A percentile compares a stretch with the other conserved stretches of the same genome.
Evolutionary conservation across 2,888 invertebrate genomes (phyloP).

Genomic region (Drosophila anomalata): DNA sequence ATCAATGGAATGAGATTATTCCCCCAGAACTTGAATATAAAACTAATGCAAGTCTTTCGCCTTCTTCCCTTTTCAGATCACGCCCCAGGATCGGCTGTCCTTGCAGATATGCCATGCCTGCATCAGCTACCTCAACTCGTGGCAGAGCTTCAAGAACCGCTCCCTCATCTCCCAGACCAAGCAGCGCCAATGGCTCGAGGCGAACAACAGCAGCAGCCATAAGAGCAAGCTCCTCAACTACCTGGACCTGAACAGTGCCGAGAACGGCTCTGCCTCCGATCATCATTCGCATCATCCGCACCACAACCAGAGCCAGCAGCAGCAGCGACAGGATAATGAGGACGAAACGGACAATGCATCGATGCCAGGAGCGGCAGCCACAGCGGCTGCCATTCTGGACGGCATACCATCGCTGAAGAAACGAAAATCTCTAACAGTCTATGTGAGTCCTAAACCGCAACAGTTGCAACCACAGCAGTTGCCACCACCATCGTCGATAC

Average conservation of each 20-base stretch:
- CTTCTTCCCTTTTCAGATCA: conserved; percentile 73
- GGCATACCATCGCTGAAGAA: conserved; percentile 82
- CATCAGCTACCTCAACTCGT: conserved; percentile 84
- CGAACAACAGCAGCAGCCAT: conserved; percentile 25
- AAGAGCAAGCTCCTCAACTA: conserved; percentile 62
- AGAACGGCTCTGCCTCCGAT: conserved; percentile 51
- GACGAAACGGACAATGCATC: conserved; percentile 28
- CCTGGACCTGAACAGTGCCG: conserved; percentile 66
- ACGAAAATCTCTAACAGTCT: conserved; percentile 83
- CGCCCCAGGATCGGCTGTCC: conserved; percentile 82
- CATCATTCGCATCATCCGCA: conserved; percentile 38
- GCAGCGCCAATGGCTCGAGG: conserved; percentile 82
- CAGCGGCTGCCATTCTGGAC: conserved; percentile 77
- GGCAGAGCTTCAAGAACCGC: conserved; percentile 84
- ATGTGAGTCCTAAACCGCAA: conserved; percentile 81
- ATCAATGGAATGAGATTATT: too few relatives aligned
- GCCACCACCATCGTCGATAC: conserved; percentile 21
- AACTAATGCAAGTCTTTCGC: too few relatives aligned
- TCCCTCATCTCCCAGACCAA: conserved; percentile 83
- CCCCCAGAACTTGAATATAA: too few relatives aligned
- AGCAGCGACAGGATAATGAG: conserved; percentile 39
- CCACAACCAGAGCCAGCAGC: conserved; percentile 27
- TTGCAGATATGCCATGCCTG: conserved; percentile 83
- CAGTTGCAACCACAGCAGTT: conserved; percentile 58
- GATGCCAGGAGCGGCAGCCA: conserved; percentile 28